Evolutionary conservation across 2,113 vertebrate species (phyloP), one percentile per base, ranked within the genome.

Genomic region (Strix aluco): DNA sequence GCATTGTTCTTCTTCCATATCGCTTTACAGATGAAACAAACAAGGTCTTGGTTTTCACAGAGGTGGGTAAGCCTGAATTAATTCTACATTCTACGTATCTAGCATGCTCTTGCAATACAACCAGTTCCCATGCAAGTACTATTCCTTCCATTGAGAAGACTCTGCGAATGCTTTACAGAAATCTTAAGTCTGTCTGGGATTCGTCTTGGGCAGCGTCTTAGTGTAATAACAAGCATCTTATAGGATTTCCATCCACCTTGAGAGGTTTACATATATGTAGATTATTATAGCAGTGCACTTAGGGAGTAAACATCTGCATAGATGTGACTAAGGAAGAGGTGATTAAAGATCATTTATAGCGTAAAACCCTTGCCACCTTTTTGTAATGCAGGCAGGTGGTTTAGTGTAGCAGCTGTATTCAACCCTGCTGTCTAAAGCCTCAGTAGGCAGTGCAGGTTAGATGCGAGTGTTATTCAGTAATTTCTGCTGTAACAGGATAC

Each of bases 31-130:
- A 97, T 3, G 97, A 98, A 46, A n/a, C 49, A 8, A 99, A 99
- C 94, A 99, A 97, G 94, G 98, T 99, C 86, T 73, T 99, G 63
- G 98, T 99, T 78, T 99, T 99, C 92, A 99, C 99, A 23, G 99
- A 98, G 98, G 99, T 99, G 88, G 88, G 96, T 97, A 89, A 86
- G 51, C 36, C 29, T 29, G 16, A 5, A 16, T 46, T 18, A 10
- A 34, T 85, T 65, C 42, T 81, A 3, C 3, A 34, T 85, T 65
- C 42, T 81, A 3, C 4, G 10, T 82, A 11, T 36, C 29, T 70
- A 42, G 78, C 9, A 4, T 7, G 1, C 15, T 57, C 15, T 19
- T 55, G 12, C 8, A 34, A n/a, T 12, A 9, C 13, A 25, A 6
- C 25, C 32, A 13, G 6, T 47, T 36, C 19, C 58, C 7, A 0